Percentiles rank a stretch among this genome's conserved stretches.
Conservation (phyloP, 2,113 vertebrate genomes). For the Zootoca vivipara region DNA sequence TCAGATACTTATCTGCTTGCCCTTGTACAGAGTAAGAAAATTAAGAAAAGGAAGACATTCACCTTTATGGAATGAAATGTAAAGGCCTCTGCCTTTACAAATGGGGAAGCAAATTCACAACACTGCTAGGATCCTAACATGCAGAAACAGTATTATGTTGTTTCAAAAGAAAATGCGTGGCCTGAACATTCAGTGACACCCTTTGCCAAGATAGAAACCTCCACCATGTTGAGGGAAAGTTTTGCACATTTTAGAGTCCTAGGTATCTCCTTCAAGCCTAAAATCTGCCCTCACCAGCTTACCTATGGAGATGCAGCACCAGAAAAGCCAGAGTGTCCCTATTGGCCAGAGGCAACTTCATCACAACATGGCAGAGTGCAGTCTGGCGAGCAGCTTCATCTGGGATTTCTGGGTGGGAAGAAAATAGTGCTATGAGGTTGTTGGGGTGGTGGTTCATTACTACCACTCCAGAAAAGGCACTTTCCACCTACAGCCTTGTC, state of each 20-base stretch:
- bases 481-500: too few species aligned
- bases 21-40: background rate
- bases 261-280: background rate
- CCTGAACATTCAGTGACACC: background rate
- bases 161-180: background rate
- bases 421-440: background rate
- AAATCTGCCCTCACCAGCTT: background rate
- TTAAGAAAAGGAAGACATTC: background rate
- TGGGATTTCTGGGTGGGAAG: slow-evolving; percentile 65
- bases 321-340: slow-evolving; percentile 86
- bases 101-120: background rate
- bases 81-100: background rate
- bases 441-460: too few species aligned
- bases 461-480: background rate
- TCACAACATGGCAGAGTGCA: slow-evolving; percentile 70
- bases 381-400: slow-evolving; percentile 69
- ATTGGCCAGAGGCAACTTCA: slow-evolving; percentile 81
- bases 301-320: slow-evolving; percentile 81
- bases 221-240: background rate
- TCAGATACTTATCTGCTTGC: background rate
- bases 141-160: background rate
- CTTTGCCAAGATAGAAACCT: background rate
- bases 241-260: background rate
- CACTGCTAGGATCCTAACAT: background rate
- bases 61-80: too few species aligned